Base-by-base conservation (phyloP, 2,797 vertebrate genomes). In the Sebastes baramenuke region DNA sequence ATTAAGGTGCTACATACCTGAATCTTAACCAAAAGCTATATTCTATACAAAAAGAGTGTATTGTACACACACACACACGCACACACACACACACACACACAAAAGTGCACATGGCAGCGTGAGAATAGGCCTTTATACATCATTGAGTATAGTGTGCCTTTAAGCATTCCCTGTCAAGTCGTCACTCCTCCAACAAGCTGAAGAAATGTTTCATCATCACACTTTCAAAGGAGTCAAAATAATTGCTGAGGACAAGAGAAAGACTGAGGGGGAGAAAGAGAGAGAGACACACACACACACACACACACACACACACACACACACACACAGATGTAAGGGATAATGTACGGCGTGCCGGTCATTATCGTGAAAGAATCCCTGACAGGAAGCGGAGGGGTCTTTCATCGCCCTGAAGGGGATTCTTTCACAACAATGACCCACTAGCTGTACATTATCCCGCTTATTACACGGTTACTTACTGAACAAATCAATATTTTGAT, bases 161-260 rank as follows among this genome's bases (percentile, higher is more conserved):
- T 64, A 68, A 72, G 64, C 67, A 70, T 81, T 80, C 30, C 32
- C 72, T 81, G 81, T 76, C 81, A 79, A 79, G 69, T 82, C 27
- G 49, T 77, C 9, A 70, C 46, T 52, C 52, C 55, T 34, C 38
- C 67, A 59, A 66, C 61, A 64, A 54, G 27, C 67, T 7, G 27
- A 36, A 56, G 56, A 75, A 64, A 62, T 60, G 60, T 61, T 82
- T 83, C 79, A 81, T 88, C 78, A 64, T 60, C 25, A 56, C 25
- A 29, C 62, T 64, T 79, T 84, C 46, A 76, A 72, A 80, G 77
- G 36, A 78, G 67, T 67, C 34, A 46, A 65, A 80, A 75, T 65
- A 55, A 87, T 67, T 79, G 52, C 73, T 55, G 54, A 38, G 49
- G 80, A 73, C 36, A 22, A 55, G 52, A 65, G 62, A 73, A 20